These are phyloP conservation scores for Hofmannophila pseudospretella DNA, from an alignment of 2,888 invertebrate genomes.

Conservation along the genomic window DNA sequence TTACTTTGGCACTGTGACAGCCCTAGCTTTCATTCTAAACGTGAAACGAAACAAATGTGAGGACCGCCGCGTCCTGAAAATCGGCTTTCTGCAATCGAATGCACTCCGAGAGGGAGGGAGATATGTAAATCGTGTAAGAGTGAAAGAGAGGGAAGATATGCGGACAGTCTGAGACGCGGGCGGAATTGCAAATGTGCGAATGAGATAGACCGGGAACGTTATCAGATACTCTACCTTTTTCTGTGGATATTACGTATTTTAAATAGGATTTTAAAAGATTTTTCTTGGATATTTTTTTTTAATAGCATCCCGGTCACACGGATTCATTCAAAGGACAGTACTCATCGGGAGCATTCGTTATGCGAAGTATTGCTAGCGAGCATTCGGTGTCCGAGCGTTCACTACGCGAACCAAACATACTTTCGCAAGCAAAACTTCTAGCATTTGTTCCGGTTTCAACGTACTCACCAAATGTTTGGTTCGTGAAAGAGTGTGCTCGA, in stretches of 20 bases:
- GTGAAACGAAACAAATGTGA: slow-evolving; percentile 57
- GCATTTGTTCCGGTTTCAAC: too few species aligned
- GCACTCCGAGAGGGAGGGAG: slow-evolving; percentile 27
- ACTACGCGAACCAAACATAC: too few species aligned
- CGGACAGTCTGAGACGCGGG: slow-evolving; percentile 60
- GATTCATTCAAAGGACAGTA: too few species aligned
- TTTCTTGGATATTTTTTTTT: too few species aligned
- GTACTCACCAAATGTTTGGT: too few species aligned
- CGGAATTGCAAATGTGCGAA: slow-evolving; percentile 60
- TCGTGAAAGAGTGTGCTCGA: too few species aligned
- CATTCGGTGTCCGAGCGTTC: too few species aligned
- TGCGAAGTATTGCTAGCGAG: too few species aligned
- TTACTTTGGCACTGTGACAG: too few species aligned
- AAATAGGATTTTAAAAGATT: not conserved
- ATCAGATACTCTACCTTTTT: slow-evolving; percentile 9
- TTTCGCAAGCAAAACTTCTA: too few species aligned
- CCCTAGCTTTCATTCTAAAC: slow-evolving; percentile 31
- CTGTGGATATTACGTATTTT: slow-evolving; percentile 2
- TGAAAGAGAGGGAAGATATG: slow-evolving; percentile 42
- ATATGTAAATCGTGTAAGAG: slow-evolving; percentile 12
- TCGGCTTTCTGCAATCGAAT: slow-evolving; percentile 61
- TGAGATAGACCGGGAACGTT: slow-evolving; percentile 13
- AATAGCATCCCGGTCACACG: too few species aligned
- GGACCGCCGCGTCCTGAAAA: slow-evolving; percentile 42
- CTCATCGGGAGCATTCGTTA: too few species aligned